A percentile compares a stretch with the other conserved stretches of the same genome.
Evolutionary conservation across 2,113 vertebrate genomes (phyloP).

Genomic region (Spilogale gracilis): DNA sequence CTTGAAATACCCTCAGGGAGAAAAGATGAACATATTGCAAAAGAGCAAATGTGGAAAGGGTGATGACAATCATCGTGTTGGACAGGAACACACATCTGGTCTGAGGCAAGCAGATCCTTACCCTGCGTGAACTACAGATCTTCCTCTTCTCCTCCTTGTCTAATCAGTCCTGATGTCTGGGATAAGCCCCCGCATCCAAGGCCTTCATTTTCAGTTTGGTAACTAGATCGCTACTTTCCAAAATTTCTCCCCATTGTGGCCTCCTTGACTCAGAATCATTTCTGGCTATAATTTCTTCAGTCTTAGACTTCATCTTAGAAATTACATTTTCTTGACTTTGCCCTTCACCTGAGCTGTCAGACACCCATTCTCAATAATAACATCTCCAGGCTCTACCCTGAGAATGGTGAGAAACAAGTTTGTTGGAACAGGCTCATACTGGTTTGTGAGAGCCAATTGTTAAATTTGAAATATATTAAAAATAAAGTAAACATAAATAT

Average conservation of each 20-base stretch:
- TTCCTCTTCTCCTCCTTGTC: neutral
- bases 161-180: neutral
- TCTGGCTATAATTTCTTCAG: neutral
- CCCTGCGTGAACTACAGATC: neutral
- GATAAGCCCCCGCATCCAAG: neutral
- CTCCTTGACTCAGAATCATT: conserved; percentile 19
- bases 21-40: neutral
- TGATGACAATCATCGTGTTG: neutral
- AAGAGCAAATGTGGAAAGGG: neutral
- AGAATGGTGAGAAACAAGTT: conserved; percentile 29
- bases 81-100: neutral
- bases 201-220: neutral
- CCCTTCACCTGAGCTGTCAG: neutral
- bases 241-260: neutral
- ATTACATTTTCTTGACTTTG: conserved; percentile 24
- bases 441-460: conserved; percentile 11
- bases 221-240: neutral
- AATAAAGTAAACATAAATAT: conserved; percentile 13
- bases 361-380: neutral
- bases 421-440: neutral
- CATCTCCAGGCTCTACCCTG: neutral
- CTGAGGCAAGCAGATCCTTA: neutral
- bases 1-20: neutral
- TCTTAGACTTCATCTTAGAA: conserved; percentile 20
- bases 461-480: conserved; percentile 53